Evolutionary conservation across 2,888 invertebrate species (phyloP).

Genomic region (Laothoe populi): DNA sequence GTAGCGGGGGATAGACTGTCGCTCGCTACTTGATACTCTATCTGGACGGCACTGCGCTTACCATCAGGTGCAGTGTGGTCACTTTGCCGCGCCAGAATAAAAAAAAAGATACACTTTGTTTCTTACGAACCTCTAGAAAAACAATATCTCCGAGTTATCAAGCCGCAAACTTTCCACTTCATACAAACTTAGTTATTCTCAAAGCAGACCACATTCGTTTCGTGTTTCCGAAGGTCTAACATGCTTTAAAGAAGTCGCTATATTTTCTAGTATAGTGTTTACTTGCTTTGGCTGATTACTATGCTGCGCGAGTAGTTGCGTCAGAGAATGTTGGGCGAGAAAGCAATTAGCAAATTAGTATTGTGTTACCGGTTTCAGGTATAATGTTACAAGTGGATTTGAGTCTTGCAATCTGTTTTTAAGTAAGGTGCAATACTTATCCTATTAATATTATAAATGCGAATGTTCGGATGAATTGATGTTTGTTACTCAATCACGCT

Average conservation of each 20-base stretch:
- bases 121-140: background rate
- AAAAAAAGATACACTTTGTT: background rate
- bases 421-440: background rate
- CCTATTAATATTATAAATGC: too few species aligned
- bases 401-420: background rate
- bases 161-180: background rate
- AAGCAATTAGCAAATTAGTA: conserved; percentile 15
- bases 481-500: too few species aligned
- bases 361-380: conserved; percentile 7
- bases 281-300: conserved; percentile 3
- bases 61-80: too few species aligned
- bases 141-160: background rate
- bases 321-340: conserved; percentile 7
- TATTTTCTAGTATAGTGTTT: conserved; percentile 16
- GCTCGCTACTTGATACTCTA: too few species aligned
- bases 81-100: too few species aligned
- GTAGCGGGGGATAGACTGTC: too few species aligned
- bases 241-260: conserved; percentile 22
- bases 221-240: conserved; percentile 12
- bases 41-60: too few species aligned
- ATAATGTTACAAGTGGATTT: background rate
- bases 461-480: too few species aligned
- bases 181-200: conserved; percentile 1
- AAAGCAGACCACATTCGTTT: conserved; percentile 1
- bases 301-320: background rate